Evolutionary conservation across 1,140 invertebrate genomes (phyloP).

Genomic region (Diorhabda carinulata): DNA sequence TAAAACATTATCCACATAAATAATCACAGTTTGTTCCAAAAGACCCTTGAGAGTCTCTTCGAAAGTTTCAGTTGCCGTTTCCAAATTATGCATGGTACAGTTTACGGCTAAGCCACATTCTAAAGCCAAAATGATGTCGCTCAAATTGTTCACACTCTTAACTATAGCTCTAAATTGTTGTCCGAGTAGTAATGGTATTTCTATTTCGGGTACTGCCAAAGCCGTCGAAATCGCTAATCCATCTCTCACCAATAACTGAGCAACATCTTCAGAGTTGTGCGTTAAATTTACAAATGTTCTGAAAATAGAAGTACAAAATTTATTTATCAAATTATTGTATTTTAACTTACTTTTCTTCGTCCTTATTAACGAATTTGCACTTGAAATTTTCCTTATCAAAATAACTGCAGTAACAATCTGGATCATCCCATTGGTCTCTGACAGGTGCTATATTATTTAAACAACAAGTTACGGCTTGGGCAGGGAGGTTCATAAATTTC

Average conservation of each 20-base stretch:
- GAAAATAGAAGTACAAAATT: slow-evolving; percentile 37
- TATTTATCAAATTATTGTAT: slow-evolving; percentile 38
- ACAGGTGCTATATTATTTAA: slow-evolving; percentile 56
- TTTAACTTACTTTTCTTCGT: slow-evolving; percentile 40
- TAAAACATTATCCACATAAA: slow-evolving; percentile 56
- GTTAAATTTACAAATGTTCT: slow-evolving; percentile 54
- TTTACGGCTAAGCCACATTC: slow-evolving; percentile 31
- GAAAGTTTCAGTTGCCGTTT: slow-evolving; percentile 30
- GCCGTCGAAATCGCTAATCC: slow-evolving; percentile 43
- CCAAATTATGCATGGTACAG: slow-evolving; percentile 37
- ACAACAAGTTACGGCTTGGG: slow-evolving; percentile 64
- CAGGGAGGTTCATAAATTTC: slow-evolving; percentile 62
- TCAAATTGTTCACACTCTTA: slow-evolving; percentile 32
- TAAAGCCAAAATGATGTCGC: slow-evolving; percentile 34
- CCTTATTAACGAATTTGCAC: slow-evolving; percentile 39
- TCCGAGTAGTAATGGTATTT: slow-evolving; percentile 34
- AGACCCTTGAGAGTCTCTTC: slow-evolving; percentile 45
- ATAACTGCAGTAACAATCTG: slow-evolving; percentile 52
- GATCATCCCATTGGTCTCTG: slow-evolving; percentile 53
- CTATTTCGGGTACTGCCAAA: slow-evolving; percentile 20
- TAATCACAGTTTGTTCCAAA: slow-evolving; percentile 47
- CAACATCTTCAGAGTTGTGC: slow-evolving; percentile 48
- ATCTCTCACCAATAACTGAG: slow-evolving; percentile 46
- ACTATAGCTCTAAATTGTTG: slow-evolving; percentile 39
- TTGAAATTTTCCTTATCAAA: slow-evolving; percentile 57